Base-by-base conservation (phyloP, 92 coral and sea anemone species). In the Pocillopora meandrina region DNA sequence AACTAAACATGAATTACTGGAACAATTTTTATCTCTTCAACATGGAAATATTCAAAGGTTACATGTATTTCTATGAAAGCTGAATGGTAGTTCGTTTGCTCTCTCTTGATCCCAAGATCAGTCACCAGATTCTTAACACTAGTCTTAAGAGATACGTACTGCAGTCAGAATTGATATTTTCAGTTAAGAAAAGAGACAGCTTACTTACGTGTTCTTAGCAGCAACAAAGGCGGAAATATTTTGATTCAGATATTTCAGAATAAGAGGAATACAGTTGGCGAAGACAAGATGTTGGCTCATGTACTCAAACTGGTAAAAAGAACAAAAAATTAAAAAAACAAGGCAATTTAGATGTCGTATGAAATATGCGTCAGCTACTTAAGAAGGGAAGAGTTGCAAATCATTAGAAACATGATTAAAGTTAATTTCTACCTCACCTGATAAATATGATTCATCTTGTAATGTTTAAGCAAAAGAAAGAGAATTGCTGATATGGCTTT, bases 211-310 rank as follows among this genome's bases (percentile, higher is more conserved):
- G 93, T 96, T 96, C 89, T 96, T 96, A 58, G 99, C 98, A 49
- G 97, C 87, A 19, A 96, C 93, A 78, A 94, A 96, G 15, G 99
- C 98, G 16, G 95, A 90, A 20, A 96, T 91, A 75, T 96, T 96
- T 79, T 96, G 99, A 81, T 96, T 96, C 33, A 96, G 93, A 19
- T 94, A 95, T 86, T 96, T 96, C 87, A 96, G 89, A 72, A 96
- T 95, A 56, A 96, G 91, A 61, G 99, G 99, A 60, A 96, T 96
- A 70, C 99, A 96, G 92, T 96, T 96, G 20, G 98, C 99, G 85
- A 93, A 96, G 61, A 96, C 99, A 10, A 96, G 90, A 59, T 96
- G 95, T 71, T 96, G 99, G 78, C 98, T 93, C 92, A 96, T 96
- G 84, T 92, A 96, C 83, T 96, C 99, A 71, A 96, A 96, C 96